Base-by-base conservation (phyloP, 2,888 invertebrate genomes). In the Chrysolina americana region DNA sequence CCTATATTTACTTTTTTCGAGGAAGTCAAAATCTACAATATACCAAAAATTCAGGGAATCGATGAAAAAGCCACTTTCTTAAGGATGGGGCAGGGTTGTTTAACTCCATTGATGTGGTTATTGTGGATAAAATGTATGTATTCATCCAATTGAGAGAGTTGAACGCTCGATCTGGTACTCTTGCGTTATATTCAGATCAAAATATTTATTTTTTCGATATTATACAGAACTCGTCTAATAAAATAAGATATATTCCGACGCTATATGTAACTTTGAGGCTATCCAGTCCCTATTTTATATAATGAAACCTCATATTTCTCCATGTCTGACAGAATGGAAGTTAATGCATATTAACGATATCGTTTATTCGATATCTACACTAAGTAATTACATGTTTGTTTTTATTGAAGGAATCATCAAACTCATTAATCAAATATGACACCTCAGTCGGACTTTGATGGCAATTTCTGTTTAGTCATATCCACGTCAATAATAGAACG, bases 341-440 rank as follows among this genome's bases (percentile, higher is more conserved):
- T 76, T 73, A 76, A 64, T 59, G 69, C 48, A 71, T 68, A 76
- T 74, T 76, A 71, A 50, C 74, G 70, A 74, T 71, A 74, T 65
- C 71, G 47, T 65, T 62, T 41, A 65, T 59, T 36, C 62, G 68
- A 75, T 77, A 75, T 66, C 69, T 56, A 59, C 59, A 56, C 75
- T 76, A 76, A 76, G 76, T 78, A 78, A 78, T 78, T 76, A 78
- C 75, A 70, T 74, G 70, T 78, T 75, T 73, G 73, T 75, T 78
- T 72, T 78, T 76, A 78, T 78, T 78, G 73, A 71, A 70, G 69
- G 71, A 78, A 76, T 78, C 76, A 76, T 74, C 78, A 41, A 71
- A 72, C 74, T 75, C 78, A 78, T 78, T 78, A 75, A 78, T 78
- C 66, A 71, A 78, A 75, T 78, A 72, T 76, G 76, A 75, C 79